These are phyloP conservation scores for Pelodiscus sinensis DNA, from an alignment of 2,113 vertebrate genomes.

Conservation along the genomic window DNA sequence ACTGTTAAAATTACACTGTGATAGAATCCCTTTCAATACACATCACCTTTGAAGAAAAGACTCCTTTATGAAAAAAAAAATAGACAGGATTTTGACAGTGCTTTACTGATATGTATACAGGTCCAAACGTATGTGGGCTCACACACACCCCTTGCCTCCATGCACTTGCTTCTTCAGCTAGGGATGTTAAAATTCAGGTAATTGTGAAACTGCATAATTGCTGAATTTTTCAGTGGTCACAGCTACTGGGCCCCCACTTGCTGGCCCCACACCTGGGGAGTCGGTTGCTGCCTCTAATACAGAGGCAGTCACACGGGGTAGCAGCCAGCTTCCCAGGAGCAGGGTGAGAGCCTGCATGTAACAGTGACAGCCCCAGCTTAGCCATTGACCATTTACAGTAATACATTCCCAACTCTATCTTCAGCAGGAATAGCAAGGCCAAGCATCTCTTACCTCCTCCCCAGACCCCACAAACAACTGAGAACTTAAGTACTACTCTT, in stretches of 20 bases:
- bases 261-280: too few species aligned
- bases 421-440: not conserved
- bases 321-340: too few species aligned
- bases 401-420: too few species aligned
- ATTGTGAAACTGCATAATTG: too few species aligned
- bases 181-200: too few species aligned
- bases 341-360: too few species aligned
- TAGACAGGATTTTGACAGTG: not conserved
- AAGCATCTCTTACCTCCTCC: not conserved
- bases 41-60: not conserved
- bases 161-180: rapidly evolving
- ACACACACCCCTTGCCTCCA: not conserved
- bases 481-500: rapidly evolving
- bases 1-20: not conserved
- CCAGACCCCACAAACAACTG: not conserved
- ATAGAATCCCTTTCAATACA: not conserved
- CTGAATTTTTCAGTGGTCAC: too few species aligned
- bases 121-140: not conserved
- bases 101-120: not conserved
- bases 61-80: not conserved
- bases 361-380: too few species aligned
- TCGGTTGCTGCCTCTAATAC: too few species aligned
- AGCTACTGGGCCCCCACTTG: too few species aligned
- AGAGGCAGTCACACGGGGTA: too few species aligned
- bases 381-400: too few species aligned